Conservation (phyloP, 2,113 vertebrate genomes). For the Fulica atra region DNA sequence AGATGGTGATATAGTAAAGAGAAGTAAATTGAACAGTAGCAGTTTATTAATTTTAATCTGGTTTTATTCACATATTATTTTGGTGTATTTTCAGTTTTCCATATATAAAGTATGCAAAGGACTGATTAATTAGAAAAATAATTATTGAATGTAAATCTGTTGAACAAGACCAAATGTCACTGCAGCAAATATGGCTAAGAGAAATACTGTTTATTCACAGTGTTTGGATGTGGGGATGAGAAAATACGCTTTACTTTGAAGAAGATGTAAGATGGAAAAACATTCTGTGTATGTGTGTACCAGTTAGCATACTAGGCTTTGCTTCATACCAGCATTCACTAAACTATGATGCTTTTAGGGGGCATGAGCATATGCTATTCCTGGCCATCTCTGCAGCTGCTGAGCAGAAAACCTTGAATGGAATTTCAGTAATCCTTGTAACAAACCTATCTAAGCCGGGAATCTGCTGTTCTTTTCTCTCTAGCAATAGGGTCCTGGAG, state of each 20-base stretch:
- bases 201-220: constrained; percentile 21
- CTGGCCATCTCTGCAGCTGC: constrained; percentile 25
- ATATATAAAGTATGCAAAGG: not conserved
- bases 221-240: not conserved
- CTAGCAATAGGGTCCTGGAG: not conserved
- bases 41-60: constrained; percentile 34
- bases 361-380: not conserved
- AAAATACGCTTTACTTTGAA: not conserved
- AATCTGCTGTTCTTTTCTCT: constrained; percentile 10
- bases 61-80: constrained; percentile 36
- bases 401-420: not conserved
- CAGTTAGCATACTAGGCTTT: not conserved
- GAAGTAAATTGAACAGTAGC: constrained; percentile 15
- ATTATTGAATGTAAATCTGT: not conserved
- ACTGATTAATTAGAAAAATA: not conserved
- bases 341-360: not conserved
- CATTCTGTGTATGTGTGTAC: not conserved
- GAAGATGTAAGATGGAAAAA: not conserved
- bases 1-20: not conserved
- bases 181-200: not conserved
- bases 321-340: not conserved
- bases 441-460: not conserved
- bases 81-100: constrained; percentile 24
- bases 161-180: not conserved
- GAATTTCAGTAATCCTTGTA: constrained; percentile 21